Conservation (phyloP, 2,888 invertebrate species). For the Chymomyza fuscimana region DNA sequence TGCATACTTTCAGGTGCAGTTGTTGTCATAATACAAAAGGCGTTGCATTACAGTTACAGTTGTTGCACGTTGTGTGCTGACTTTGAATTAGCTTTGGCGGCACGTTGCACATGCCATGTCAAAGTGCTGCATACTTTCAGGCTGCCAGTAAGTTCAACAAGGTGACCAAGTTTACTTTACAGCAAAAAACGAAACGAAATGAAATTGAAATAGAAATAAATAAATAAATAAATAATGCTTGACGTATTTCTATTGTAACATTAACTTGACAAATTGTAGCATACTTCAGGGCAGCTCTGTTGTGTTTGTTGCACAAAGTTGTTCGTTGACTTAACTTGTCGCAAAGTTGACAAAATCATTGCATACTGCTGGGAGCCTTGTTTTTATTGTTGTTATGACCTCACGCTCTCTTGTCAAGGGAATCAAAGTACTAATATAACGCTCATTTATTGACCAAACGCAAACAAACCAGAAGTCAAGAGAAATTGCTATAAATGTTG, state of each 20-base stretch:
- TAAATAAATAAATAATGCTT: neutral
- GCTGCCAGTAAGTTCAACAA: neutral
- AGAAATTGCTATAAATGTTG: constrained; percentile 65
- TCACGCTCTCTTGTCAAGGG: constrained; percentile 40
- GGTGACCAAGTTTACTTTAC: neutral
- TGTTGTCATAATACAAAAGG: constrained; percentile 63
- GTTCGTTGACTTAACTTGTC: neutral
- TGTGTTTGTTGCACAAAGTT: neutral
- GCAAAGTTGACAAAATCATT: neutral
- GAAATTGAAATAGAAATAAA: neutral
- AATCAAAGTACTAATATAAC: constrained; percentile 67
- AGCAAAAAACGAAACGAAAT: neutral
- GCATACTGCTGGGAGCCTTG: neutral
- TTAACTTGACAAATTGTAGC: neutral
- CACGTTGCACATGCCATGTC: constrained; percentile 23
- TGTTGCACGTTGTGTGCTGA: constrained; percentile 32
- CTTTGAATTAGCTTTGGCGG: constrained; percentile 61
- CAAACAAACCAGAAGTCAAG: constrained; percentile 66
- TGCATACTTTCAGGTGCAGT: constrained; percentile 33
- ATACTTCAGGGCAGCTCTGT: neutral
- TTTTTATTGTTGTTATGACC: neutral
- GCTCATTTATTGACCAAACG: constrained; percentile 66
- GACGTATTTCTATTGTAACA: neutral
- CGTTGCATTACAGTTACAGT: constrained; percentile 20
- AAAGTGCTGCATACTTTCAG: constrained; percentile 41